Base-by-base conservation (phyloP, 2,888 invertebrate genomes). In the Leptothorax acervorum region DNA sequence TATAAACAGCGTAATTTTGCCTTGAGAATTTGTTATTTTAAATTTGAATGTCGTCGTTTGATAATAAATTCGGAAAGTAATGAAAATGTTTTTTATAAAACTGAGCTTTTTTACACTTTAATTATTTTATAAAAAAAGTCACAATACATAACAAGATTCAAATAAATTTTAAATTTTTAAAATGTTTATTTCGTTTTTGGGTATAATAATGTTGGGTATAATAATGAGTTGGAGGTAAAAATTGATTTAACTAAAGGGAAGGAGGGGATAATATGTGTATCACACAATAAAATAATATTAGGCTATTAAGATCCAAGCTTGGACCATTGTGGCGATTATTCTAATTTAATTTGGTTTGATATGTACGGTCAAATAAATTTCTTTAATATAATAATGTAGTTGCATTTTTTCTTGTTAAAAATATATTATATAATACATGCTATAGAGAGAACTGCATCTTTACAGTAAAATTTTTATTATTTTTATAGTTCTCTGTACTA, bases 101-200 rank as follows among this genome's bases (percentile, higher is more conserved):
- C 15, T 23, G 9, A 45, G 15, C 5, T 65, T 73, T 48, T 63
- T 28, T 35, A 28, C 4, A 60, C 6, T 42, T 42, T 15, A 18
- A n/a, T 57, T 8, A 48, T 74, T 28, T 74, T 74, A 8, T 45
- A 63, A 65, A 39, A 60, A 53, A 39, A 62, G 5, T 75, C 5
- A 11, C 18, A 31, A 62, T 42, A 45, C 5, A 15, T 63, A 28
- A 15, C 23, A 28, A 23, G 15, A 70, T 35, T 31, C 2, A 45
- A 74, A 74, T 42, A 74, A 15, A 12, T n/a, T 57, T 55, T 35
- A 8, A 42, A 18, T 42, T 70, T 53, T 55, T 3, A 39, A 53
- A 51, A 53, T 28, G 9, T 5, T 35, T 23, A 76, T 31, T 28
- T 45, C 12, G 5, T 6, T 63, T 35, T 51, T 35, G 3, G 3